A percentile compares a stretch with the other conserved stretches of the same genome.
phyloP scores from a whole-genome alignment of 1,140 invertebrate species.

The Gryon sp. region DNA sequence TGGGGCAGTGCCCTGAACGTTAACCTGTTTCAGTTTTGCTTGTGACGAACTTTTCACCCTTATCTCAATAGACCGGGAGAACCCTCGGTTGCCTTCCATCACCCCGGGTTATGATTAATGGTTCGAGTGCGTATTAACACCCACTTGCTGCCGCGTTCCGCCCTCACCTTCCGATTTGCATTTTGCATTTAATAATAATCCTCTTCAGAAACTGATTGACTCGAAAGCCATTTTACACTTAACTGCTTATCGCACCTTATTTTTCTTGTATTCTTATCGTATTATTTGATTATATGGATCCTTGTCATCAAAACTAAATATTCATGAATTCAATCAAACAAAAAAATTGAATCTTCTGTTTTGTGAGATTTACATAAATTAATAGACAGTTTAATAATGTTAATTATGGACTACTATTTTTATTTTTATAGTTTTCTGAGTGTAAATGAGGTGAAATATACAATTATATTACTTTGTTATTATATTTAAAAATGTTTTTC shows the following conservation, averaged over 20 bases:
- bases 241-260: constrained; percentile 36
- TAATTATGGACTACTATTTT: no score
- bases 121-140: constrained; percentile 74
- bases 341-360: no score
- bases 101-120: constrained; percentile 76
- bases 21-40: constrained; percentile 73
- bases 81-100: constrained; percentile 49
- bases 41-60: constrained; percentile 58
- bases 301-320: no score
- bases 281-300: no score
- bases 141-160: constrained; percentile 68
- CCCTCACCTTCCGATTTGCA: constrained; percentile 67
- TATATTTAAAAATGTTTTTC: no score
- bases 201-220: constrained; percentile 72
- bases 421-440: no score
- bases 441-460: no score
- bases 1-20: constrained; percentile 65
- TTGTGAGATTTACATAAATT: no score
- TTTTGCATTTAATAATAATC: constrained; percentile 75
- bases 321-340: no score
- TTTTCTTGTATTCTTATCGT: no score
- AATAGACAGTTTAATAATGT: no score
- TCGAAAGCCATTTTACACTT: constrained; percentile 45
- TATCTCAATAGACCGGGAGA: constrained; percentile 37
- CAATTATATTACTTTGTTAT: no score